Base-by-base conservation (phyloP, 53 echinoderm and acorn worm species). In the Crossaster papposus region DNA sequence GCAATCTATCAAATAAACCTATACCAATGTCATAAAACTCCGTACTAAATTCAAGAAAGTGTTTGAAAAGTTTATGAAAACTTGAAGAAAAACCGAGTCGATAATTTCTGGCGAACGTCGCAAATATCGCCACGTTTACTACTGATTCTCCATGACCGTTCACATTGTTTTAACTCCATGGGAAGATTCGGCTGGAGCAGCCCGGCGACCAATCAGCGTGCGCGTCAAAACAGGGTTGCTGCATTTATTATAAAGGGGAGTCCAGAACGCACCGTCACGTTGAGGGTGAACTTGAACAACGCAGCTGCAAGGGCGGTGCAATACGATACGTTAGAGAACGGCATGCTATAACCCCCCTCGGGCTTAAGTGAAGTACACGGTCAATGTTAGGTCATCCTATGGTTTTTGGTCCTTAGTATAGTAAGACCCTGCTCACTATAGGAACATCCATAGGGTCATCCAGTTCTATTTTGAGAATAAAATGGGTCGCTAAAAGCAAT, bases 341-440 rank as follows among this genome's bases (percentile, higher is more conserved):
- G 72, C 51, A 18, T 65, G 62, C 35, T 2, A 26, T 29, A 72
- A 30, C 58, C 35, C 54, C 54, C 51, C 70, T 44, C 84, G 20
- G 36, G 73, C 52, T 34, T 72, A 37, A 24, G 6, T 51, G 51
- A 84, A 84, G 84, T 84, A 72, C 51, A 84, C 72, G 84, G 84
- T 72, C 84, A 72, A 84, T 51, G 51, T 84, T 84, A 84, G 72
- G 51, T 84, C 72, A 84, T 84, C 30, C 23, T 51, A 38, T 72
- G 72, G 70, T 84, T 84, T 36, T 52, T 58, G 81, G 58, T 31
- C 33, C 9, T 81, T 33, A 18, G 8, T 63, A 1, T 55, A 31
- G 30, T 33, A 18, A 81, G 23, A 44, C 20, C 31, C 22, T 18
- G 81, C 58, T 55, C 52, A 62, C 58, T 33, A n/a, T n/a, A 20